Percentiles rank a stretch among this genome's conserved stretches.
phyloP scores from a whole-genome alignment of 2,113 vertebrate genomes.

The Sturnus vulgaris region DNA sequence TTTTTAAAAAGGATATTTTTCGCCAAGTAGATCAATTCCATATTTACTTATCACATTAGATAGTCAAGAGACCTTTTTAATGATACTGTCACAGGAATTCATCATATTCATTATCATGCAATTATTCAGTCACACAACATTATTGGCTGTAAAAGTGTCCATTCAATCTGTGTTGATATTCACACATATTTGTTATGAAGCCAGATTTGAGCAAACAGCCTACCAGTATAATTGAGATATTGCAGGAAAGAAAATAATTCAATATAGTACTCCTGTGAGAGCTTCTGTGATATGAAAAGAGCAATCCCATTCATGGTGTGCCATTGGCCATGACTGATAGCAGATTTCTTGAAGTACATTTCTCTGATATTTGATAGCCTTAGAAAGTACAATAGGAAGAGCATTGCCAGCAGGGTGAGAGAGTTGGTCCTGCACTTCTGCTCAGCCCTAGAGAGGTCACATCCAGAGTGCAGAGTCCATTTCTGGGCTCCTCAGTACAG shows the following conservation, averaged over 20 bases:
- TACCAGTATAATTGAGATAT: not conserved
- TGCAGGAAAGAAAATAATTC: not conserved
- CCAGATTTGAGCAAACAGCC: not conserved
- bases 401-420: not conserved
- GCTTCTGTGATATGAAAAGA: not conserved
- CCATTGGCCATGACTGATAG: not conserved
- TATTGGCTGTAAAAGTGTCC: not conserved
- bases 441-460: accelerated
- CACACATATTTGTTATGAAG: not conserved
- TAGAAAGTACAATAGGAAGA: not conserved
- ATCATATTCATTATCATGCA: not conserved
- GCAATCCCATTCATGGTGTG: not conserved
- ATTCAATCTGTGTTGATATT: not conserved
- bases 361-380: not conserved
- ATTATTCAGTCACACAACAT: not conserved
- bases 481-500: too few relatives aligned
- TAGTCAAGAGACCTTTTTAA: not conserved
- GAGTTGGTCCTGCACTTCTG: not conserved
- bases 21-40: not conserved
- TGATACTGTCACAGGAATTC: not conserved
- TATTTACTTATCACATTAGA: constrained; percentile 26
- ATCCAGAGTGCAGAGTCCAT: too few relatives aligned
- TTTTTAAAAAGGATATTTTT: not conserved
- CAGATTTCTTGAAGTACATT: not conserved
- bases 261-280: not conserved